Conservation (phyloP, 2,888 invertebrate species). For the Flabesymbios commensalis region DNA sequence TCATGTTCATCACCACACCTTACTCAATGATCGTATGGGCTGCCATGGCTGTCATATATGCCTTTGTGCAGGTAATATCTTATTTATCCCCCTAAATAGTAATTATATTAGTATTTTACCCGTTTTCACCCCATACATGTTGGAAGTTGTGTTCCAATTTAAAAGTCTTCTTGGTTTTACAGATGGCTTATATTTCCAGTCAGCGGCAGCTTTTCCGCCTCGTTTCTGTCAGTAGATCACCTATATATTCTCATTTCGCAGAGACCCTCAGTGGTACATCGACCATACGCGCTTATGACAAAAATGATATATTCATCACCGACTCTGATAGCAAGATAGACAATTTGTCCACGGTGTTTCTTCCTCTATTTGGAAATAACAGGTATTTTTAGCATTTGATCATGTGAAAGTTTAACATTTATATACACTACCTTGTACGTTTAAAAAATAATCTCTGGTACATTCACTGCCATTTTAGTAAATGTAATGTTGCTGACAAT, state of each 20-base stretch:
- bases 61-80: slow-evolving; percentile 38
- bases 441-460: too few relatives aligned
- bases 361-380: too few relatives aligned
- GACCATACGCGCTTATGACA: slow-evolving; percentile 82
- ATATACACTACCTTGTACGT: too few relatives aligned
- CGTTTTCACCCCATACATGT: too few relatives aligned
- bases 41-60: slow-evolving; percentile 41
- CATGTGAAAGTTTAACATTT: too few relatives aligned
- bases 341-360: too few relatives aligned
- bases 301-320: slow-evolving; percentile 78
- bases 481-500: too few relatives aligned
- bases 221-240: slow-evolving; percentile 89
- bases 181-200: slow-evolving; percentile 28
- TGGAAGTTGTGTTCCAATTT: too few relatives aligned
- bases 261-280: slow-evolving; percentile 75
- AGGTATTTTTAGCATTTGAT: too few relatives aligned
- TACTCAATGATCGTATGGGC: slow-evolving; percentile 40
- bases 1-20: slow-evolving; percentile 46
- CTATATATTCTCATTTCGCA: slow-evolving; percentile 93
- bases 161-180: neutral
- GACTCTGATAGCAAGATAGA: slow-evolving; percentile 91
- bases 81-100: too few relatives aligned
- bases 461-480: too few relatives aligned
- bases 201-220: slow-evolving; percentile 65
- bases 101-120: too few relatives aligned